Evolutionary conservation across 2,113 vertebrate genomes (phyloP), one percentile per base, ranked within the genome.

Genomic region (Spheniscus mendiculus): DNA sequence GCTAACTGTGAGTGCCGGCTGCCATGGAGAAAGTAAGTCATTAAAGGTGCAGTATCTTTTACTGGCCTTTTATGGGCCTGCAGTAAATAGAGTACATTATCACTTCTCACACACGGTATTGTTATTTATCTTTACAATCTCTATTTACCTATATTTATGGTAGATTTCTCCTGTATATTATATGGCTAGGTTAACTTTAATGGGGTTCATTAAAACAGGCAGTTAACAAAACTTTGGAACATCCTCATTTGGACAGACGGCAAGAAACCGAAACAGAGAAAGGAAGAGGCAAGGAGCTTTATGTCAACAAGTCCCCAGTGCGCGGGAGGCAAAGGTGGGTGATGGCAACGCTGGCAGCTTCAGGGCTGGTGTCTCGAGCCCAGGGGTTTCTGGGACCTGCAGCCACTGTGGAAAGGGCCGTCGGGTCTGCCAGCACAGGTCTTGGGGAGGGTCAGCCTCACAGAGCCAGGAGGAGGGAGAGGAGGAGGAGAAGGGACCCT

Each of bases 1-100:
- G 98, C 99, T 99, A 98, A 99, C 99, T 97, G 99, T 98, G 98
- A 95, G 92, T 96, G 93, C 98, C 32, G 97, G 97, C 98, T 98
- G 96, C 98, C 98, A 98, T 93, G 98, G 97, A 97, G 97, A 98
- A 98, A 99, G 98, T 98, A 97, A 99, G 98, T 98, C 98, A 98
- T 99, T 99, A 99, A 98, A 98, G 98, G 98, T 85, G 95, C 98
- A 90, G 98, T 87, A 96, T 97, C 93, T 95, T 98, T 71, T 98
- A 98, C 98, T 96, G 93, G 90, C 89, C 97, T 97, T 97, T 97
- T 94, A 97, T 97, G 97, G 98, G 69, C 53, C 73, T 89, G 97
- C 97, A 98, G 98, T 99, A 98, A 98, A 98, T 97, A 98, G 97
- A 97, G 97, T 69, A 66, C 97, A 98, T 98, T 98, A 98, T 98